Evolutionary conservation across 1,140 invertebrate species (phyloP), one percentile per base, ranked within the genome.

Genomic region (Heliconius nattereri): DNA sequence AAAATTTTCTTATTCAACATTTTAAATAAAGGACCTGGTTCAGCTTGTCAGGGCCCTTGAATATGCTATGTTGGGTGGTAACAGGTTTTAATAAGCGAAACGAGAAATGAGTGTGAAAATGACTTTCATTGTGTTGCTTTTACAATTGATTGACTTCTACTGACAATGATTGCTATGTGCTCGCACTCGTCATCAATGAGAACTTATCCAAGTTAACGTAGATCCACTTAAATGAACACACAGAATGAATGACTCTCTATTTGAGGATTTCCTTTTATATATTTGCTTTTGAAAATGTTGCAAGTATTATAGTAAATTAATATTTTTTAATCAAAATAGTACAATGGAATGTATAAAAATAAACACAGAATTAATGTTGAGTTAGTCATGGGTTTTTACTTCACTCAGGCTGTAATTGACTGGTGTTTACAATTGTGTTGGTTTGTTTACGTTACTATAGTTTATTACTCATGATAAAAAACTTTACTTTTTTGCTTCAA

Each of bases 1-100:
- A 73, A 78, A 81, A 81, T 78, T 74, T 35, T 76, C 26, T 74
- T 81, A 81, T 75, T 75, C 54, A 81, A 78, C 60, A 74, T 81
- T 73, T 78, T 78, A 81, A 81, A 78, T 70, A 78, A 81, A 45
- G 45, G 19, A 71, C 35, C 37, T 26, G 45, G 40, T 52, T 26
- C 16, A 76, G 40, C 66, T 77, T 71, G 70, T 77, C 45, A 52
- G 57, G 29, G 70, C 49, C 49, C 70, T 54, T 32, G 40, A 71
- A 54, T 71, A 77, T 52, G 71, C 71, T 37, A 19, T 72, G n/a
- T 72, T 71, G 26, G 71, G 7, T 26, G 6, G 60, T 26, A 3
- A 66, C 26, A 13, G 6, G 29, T 66, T 66, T 29, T 66, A 66
- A 66, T 66, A 29, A 66, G 60, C 26, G 29, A 26, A 66, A 66